Percentiles rank a stretch among this genome's conserved stretches.
Conservation (phyloP, 2,888 invertebrate species). For the Halictus quadricinctus region DNA sequence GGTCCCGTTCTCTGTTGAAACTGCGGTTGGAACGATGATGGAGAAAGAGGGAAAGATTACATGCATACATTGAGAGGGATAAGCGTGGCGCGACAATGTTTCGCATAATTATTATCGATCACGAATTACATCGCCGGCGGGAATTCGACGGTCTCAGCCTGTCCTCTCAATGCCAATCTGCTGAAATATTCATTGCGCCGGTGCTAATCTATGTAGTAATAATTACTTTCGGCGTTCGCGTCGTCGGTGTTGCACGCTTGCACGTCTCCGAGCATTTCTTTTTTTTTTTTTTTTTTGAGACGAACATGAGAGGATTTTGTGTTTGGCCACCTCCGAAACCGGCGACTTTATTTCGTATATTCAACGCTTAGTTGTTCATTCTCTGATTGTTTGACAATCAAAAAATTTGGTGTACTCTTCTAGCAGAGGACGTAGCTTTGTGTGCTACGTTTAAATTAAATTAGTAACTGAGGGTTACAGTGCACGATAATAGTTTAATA, state of each 20-base stretch:
- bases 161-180: slow-evolving; percentile 62
- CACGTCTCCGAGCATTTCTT: not conserved
- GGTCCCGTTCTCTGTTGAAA: slow-evolving; percentile 38
- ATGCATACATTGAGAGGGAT: slow-evolving; percentile 23
- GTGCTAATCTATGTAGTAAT: slow-evolving; percentile 63
- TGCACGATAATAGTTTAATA: too few species aligned
- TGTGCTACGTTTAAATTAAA: too few species aligned
- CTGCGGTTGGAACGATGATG: slow-evolving; percentile 22
- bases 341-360: too few species aligned
- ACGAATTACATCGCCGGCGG: slow-evolving; percentile 63
- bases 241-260: not conserved
- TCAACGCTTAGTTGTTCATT: too few species aligned
- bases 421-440: too few species aligned
- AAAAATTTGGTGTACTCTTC: too few species aligned
- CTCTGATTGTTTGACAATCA: too few species aligned
- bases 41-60: slow-evolving; percentile 33
- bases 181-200: slow-evolving; percentile 67
- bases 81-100: slow-evolving; percentile 50
- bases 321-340: too few species aligned
- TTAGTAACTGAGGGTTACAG: too few species aligned
- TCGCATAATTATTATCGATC: slow-evolving; percentile 71
- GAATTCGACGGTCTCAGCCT: slow-evolving; percentile 50
- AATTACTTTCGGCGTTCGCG: slow-evolving; percentile 52
- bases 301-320: too few species aligned
- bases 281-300: too few species aligned